A percentile compares a stretch with the other conserved stretches of the same genome.
Evolutionary conservation across 2,113 vertebrate species (phyloP).

Genomic region (Stegastes partitus): DNA sequence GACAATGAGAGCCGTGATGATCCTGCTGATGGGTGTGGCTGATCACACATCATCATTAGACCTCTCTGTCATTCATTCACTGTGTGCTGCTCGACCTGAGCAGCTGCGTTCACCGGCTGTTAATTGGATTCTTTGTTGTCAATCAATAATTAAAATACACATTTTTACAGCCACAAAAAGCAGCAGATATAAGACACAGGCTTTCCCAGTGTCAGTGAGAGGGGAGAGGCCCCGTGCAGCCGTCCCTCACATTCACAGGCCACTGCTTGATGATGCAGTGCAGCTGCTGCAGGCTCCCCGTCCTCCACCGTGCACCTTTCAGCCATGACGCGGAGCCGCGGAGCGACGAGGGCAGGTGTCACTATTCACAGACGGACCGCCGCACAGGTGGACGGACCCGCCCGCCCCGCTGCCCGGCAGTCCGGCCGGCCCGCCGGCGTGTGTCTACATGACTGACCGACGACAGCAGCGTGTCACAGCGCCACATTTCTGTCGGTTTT

Average conservation of each 20-base stretch:
- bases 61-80: constrained; percentile 20
- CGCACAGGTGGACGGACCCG: constrained; percentile 51
- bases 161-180: not conserved
- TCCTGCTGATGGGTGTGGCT: constrained; percentile 71
- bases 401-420: constrained; percentile 22
- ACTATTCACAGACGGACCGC: not conserved
- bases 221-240: constrained; percentile 49
- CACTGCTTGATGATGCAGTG: constrained; percentile 46
- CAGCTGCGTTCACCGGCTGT: not conserved
- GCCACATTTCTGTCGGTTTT: not conserved
- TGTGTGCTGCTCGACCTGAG: not conserved
- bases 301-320: not conserved
- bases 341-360: constrained; percentile 22
- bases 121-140: not conserved
- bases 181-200: too few relatives aligned
- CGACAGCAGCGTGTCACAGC: not conserved
- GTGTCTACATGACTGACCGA: constrained; percentile 9
- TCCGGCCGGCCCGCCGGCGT: constrained; percentile 5
- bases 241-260: constrained; percentile 40
- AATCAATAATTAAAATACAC: not conserved
- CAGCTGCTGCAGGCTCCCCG: not conserved
- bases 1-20: too few relatives aligned
- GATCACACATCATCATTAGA: constrained; percentile 25
- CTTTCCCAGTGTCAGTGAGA: not conserved
- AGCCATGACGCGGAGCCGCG: not conserved